phyloP scores from a whole-genome alignment of 2,888 invertebrate species.

The Onthophagus sagittarius region DNA sequence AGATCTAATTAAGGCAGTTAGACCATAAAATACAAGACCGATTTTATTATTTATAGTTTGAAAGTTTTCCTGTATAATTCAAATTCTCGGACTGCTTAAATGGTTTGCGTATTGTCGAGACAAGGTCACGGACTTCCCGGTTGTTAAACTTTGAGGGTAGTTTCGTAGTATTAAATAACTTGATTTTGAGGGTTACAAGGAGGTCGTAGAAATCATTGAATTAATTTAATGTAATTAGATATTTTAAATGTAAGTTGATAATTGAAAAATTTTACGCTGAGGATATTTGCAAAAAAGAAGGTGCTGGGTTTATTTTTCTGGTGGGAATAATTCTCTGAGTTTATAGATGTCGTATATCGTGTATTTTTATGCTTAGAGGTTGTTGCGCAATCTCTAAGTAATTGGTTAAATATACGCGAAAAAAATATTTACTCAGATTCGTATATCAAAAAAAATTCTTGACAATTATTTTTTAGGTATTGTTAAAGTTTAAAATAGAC shows the following conservation, averaged over 20 bases:
- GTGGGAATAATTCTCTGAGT: background rate
- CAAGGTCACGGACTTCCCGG: background rate
- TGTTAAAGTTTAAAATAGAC: too few relatives aligned
- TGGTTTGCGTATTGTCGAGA: background rate
- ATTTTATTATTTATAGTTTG: background rate
- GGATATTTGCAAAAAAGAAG: background rate
- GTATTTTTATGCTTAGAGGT: background rate
- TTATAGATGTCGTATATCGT: background rate
- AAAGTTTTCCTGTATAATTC: background rate
- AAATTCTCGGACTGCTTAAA: background rate
- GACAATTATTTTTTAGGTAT: background rate
- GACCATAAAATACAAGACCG: background rate
- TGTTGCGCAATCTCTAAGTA: background rate
- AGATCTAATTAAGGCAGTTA: background rate
- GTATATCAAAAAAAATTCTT: background rate
- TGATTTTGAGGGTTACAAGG: too few relatives aligned
- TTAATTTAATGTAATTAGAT: too few relatives aligned
- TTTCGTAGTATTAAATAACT: background rate
- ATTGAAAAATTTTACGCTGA: background rate
- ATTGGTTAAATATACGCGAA: background rate
- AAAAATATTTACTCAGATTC: background rate
- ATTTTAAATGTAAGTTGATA: too few relatives aligned
- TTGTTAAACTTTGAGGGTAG: background rate
- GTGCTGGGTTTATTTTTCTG: background rate
- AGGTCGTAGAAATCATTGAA: too few relatives aligned